phyloP scores from a whole-genome alignment of 2,888 invertebrate species.

The Tachina fera region DNA sequence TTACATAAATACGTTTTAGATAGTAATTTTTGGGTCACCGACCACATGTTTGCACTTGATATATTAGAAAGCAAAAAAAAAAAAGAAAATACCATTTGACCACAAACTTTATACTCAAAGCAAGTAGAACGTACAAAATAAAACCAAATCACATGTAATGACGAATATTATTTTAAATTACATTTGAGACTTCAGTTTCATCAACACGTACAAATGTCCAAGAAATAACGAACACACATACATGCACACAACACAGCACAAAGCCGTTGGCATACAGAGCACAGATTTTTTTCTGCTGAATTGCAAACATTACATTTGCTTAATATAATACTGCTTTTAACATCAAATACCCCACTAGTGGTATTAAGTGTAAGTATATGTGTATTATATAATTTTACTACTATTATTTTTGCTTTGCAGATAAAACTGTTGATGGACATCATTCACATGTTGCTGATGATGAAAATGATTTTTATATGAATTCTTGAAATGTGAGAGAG shows the following conservation, averaged over 20 bases:
- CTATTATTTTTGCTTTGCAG: constrained; percentile 12
- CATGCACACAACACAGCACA: neutral
- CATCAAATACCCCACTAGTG: neutral
- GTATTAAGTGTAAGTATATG: neutral
- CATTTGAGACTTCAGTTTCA: constrained; percentile 49
- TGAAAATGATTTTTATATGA: constrained; percentile 56
- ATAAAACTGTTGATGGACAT: constrained; percentile 46
- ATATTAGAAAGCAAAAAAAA: neutral
- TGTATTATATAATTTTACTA: neutral
- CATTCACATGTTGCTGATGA: constrained; percentile 17
- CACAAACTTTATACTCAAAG: neutral
- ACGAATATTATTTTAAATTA: constrained; percentile 67
- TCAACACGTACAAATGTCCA: constrained; percentile 40
- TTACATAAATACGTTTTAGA: neutral
- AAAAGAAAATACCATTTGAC: neutral
- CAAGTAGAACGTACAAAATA: constrained; percentile 13
- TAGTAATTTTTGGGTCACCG: constrained; percentile 25
- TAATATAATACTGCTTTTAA: constrained; percentile 19
- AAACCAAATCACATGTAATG: constrained; percentile 49
- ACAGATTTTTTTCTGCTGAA: neutral
- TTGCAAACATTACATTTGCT: constrained; percentile 12
- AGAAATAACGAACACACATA: neutral
- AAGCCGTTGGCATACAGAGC: neutral
- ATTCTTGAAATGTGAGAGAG: constrained; percentile 18
- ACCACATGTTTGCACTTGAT: constrained; percentile 8